These are phyloP conservation scores for Remorina albescens DNA, from an alignment of 2,797 vertebrate genomes.

Conservation along the genomic window DNA sequence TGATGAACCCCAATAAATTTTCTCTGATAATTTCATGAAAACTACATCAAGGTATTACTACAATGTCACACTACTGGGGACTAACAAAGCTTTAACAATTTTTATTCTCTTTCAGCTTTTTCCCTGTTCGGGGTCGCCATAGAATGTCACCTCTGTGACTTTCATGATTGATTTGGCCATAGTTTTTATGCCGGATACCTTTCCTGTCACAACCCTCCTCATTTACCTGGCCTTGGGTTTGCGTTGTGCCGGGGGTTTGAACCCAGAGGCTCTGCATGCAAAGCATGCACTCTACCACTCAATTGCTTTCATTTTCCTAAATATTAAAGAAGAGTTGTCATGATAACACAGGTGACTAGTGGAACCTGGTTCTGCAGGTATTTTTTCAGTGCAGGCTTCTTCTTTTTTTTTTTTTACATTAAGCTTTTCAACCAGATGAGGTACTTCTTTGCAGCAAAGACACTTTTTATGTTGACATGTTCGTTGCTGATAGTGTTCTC, in stretches of 20 bases:
- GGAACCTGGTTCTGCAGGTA: neutral
- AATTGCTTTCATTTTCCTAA: too few species aligned
- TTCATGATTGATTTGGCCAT: too few species aligned
- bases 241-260: too few species aligned
- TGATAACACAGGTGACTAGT: neutral
- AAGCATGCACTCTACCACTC: too few species aligned
- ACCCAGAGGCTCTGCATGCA: too few species aligned
- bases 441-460: neutral
- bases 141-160: too few species aligned
- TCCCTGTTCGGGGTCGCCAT: too few species aligned
- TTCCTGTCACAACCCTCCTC: neutral
- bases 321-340: neutral
- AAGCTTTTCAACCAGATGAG: conserved; percentile 3
- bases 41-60: neutral
- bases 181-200: too few species aligned
- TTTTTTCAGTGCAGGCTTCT: neutral
- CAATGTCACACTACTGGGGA: too few species aligned
- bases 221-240: too few species aligned
- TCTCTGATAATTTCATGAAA: conserved; percentile 10
- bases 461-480: neutral
- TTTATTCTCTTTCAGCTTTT: too few species aligned
- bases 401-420: neutral
- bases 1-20: neutral
- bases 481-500: neutral
- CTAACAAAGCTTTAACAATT: too few species aligned